A percentile compares a stretch with the other conserved stretches of the same genome.
These are phyloP conservation scores for Decapterus maruadsi DNA, from an alignment of 2,797 vertebrate species.

Conservation along the genomic window DNA sequence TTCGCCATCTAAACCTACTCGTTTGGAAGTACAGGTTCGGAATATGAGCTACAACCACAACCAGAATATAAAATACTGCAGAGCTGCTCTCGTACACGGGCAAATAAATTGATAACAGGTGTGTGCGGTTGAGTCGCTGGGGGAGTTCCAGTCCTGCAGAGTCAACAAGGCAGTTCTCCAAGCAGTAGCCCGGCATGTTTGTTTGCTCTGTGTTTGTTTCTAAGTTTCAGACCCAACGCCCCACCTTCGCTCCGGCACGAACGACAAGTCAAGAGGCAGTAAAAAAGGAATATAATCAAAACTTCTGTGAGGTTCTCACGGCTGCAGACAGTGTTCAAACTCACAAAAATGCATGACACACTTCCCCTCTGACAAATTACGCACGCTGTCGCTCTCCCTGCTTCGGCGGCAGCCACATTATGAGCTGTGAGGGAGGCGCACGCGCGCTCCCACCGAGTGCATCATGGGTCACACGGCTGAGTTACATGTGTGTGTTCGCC, in stretches of 20 bases:
- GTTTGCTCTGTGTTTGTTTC: constrained; percentile 33
- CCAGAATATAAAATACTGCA: constrained; percentile 5
- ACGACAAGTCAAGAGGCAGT: constrained; percentile 24
- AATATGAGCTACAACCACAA: constrained; percentile 11
- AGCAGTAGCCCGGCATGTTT: constrained; percentile 42
- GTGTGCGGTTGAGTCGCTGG: constrained; percentile 28
- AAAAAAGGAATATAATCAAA: constrained; percentile 38
- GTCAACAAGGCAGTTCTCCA: constrained; percentile 38
- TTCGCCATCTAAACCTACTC: neutral
- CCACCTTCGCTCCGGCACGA: constrained; percentile 5
- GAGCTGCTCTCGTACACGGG: neutral
- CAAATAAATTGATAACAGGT: constrained; percentile 46
- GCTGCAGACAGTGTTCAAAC: constrained; percentile 75
- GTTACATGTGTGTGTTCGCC: constrained; percentile 21
- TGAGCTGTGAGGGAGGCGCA: constrained; percentile 55
- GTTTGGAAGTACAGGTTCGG: neutral
- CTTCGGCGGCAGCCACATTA: constrained; percentile 30
- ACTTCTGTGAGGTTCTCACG: constrained; percentile 61
- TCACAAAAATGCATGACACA: constrained; percentile 77
- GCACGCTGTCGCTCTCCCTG: constrained; percentile 23
- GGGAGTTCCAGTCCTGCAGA: constrained; percentile 39
- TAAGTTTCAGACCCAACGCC: constrained; percentile 9
- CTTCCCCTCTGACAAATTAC: constrained; percentile 53
- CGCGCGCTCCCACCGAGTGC: constrained; percentile 24
- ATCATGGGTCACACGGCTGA: constrained; percentile 23